Percentiles rank a stretch among this genome's conserved stretches.
These are phyloP conservation scores for Scolopax rusticola DNA, from an alignment of 2,797 vertebrate species.

Conservation along the genomic window DNA sequence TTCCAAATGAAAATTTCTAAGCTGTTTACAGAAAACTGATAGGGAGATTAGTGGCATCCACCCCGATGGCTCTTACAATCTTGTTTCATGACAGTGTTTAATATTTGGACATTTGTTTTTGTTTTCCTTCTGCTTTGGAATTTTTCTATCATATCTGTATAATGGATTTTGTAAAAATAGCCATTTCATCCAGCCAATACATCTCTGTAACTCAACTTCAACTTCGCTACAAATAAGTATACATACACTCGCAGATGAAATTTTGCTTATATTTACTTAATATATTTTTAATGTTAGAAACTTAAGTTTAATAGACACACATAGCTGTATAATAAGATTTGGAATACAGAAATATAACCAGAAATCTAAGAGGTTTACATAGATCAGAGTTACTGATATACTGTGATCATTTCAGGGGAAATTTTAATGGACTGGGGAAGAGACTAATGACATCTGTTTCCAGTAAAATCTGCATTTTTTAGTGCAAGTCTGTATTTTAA, in stretches of 20 bases:
- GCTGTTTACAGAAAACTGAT: background rate
- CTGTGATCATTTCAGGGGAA: background rate
- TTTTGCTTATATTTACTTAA: background rate
- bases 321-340: background rate
- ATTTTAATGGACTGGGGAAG: background rate
- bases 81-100: background rate
- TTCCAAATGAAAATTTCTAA: background rate
- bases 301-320: background rate
- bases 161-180: background rate
- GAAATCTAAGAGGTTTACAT: background rate
- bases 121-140: background rate
- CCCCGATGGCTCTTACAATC: background rate
- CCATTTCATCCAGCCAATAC: background rate
- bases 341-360: background rate
- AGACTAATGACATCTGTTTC: background rate
- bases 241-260: background rate
- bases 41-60: background rate
- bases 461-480: background rate
- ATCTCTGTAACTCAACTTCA: background rate
- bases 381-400: background rate
- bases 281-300: background rate
- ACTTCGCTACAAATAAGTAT: background rate
- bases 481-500: background rate
- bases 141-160: background rate
- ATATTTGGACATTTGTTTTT: background rate